A percentile compares a stretch with the other conserved stretches of the same genome.
Conservation (phyloP, 2,113 vertebrate species). For the Bettongia penicillata region DNA sequence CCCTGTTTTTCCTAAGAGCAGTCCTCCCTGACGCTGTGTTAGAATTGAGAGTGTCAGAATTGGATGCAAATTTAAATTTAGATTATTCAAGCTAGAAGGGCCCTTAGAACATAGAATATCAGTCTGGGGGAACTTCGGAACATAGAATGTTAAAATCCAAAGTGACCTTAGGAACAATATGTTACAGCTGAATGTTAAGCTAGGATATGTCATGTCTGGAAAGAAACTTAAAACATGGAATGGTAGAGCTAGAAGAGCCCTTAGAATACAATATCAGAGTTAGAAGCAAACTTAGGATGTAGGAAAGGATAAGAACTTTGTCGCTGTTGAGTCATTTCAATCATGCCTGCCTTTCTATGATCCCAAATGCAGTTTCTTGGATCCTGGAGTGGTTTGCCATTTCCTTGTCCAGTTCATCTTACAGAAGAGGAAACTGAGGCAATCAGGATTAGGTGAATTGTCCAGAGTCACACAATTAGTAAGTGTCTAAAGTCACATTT, state of each 20-base stretch:
- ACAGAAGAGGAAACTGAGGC: background rate
- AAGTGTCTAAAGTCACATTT: background rate
- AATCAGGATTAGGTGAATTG: background rate
- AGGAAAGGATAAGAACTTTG: background rate
- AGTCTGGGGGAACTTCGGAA: background rate
- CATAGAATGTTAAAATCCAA: background rate
- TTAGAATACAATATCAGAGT: background rate
- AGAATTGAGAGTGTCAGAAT: background rate
- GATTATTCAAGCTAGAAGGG: background rate
- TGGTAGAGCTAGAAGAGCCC: background rate
- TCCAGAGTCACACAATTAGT: background rate
- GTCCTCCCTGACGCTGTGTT: background rate
- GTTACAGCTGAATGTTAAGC: background rate
- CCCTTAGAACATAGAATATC: background rate
- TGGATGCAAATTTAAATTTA: background rate
- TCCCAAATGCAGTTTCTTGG: background rate
- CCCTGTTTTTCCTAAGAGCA: background rate
- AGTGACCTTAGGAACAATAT: background rate
- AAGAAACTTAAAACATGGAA: background rate
- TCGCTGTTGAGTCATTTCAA: background rate
- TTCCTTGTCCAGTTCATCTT: background rate
- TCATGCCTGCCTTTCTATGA: background rate
- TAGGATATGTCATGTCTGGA: background rate
- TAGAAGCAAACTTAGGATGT: background rate
- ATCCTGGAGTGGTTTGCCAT: background rate